Evolutionary conservation across 1,140 invertebrate genomes (phyloP).

Genomic region (Alviniconcha marisindica): DNA sequence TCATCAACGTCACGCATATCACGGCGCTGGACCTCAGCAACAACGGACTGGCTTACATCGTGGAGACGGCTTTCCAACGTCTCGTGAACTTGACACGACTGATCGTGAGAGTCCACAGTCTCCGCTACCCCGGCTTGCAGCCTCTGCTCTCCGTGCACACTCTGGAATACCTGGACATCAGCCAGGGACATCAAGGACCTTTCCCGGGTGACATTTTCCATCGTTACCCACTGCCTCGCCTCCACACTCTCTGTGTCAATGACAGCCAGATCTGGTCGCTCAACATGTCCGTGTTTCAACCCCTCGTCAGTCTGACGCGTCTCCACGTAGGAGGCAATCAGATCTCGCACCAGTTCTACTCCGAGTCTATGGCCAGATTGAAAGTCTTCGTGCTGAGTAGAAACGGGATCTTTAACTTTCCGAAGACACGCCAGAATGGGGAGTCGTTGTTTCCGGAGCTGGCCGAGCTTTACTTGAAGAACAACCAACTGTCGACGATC

Average conservation of each 20-base stretch:
- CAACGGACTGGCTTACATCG: conserved; percentile 3
- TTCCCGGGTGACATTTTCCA: not conserved
- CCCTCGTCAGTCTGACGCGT: not conserved
- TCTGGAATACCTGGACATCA: not conserved
- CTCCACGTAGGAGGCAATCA: not conserved
- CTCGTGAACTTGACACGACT: not conserved
- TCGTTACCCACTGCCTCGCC: not conserved
- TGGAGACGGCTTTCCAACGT: not conserved
- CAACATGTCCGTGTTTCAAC: not conserved
- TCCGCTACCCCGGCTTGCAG: not conserved
- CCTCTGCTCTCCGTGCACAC: not conserved
- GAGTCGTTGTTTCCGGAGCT: not conserved
- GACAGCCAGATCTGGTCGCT: not conserved
- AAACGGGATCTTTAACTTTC: not conserved
- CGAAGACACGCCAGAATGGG: not conserved
- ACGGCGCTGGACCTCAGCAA: not conserved
- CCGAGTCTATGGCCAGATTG: not conserved
- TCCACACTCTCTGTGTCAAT: not conserved
- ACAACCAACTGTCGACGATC: not conserved
- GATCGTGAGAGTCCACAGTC: not conserved
- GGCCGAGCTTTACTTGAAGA: not conserved
- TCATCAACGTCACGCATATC: not conserved
- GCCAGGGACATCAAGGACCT: not conserved
- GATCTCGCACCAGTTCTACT: not conserved
- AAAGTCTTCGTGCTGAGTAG: not conserved